phyloP scores from a whole-genome alignment of 2,113 vertebrate genomes.

The Nasalis larvatus region DNA sequence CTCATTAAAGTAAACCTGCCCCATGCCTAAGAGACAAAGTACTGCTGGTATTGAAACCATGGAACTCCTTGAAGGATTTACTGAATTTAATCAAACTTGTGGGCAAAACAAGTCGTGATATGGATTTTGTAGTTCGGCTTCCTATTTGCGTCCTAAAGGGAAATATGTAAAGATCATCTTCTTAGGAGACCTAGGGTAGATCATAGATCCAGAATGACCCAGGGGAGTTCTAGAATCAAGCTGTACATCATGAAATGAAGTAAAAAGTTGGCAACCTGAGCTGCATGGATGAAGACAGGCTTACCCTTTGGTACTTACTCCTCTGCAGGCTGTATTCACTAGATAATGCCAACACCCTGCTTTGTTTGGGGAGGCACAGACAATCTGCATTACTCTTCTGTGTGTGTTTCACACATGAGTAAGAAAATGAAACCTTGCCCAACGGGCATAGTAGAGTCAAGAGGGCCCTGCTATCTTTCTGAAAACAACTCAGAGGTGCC shows the following conservation, averaged over 20 bases:
- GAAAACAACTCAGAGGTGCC: conserved; percentile 22
- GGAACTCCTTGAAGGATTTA: background rate
- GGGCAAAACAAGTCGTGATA: background rate
- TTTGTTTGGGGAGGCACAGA: conserved; percentile 57
- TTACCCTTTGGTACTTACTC: background rate
- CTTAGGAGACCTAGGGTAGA: background rate
- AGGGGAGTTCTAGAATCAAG: background rate
- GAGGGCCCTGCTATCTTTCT: background rate
- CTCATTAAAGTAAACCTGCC: conserved; percentile 13
- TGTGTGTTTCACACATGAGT: background rate
- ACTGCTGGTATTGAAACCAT: background rate
- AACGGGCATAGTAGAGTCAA: background rate
- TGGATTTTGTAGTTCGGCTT: background rate
- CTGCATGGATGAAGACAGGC: background rate
- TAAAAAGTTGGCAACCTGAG: background rate
- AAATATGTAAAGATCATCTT: background rate
- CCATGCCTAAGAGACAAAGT: background rate
- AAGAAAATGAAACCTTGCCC: conserved; percentile 46
- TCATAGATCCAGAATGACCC: background rate
- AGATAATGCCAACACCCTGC: conserved; percentile 48
- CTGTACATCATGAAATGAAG: background rate
- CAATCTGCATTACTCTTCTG: background rate
- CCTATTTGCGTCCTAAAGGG: background rate
- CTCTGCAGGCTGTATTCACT: background rate
- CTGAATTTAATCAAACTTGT: conserved; percentile 17